Evolutionary conservation across 2,113 vertebrate genomes (phyloP).

Genomic region (Pandion haliaetus): DNA sequence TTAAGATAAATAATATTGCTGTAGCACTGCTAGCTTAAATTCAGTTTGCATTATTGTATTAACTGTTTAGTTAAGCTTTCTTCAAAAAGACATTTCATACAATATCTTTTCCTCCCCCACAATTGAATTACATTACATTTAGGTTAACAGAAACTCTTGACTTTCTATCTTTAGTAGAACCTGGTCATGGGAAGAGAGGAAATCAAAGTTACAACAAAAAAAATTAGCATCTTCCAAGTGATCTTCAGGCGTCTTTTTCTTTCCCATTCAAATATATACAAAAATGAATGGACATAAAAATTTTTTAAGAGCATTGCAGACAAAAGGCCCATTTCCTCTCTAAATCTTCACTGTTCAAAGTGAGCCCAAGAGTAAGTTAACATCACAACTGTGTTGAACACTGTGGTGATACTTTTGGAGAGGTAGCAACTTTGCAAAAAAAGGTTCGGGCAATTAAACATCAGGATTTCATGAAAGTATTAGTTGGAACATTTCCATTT

Average conservation of each 20-base stretch:
- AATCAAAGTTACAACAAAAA: neutral
- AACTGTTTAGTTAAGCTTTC: neutral
- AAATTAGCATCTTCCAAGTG: neutral
- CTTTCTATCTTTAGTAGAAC: slow-evolving; percentile 1
- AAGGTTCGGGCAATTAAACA: neutral
- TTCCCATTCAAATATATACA: neutral
- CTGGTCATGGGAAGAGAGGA: neutral
- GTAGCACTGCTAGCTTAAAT: neutral
- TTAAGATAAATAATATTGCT: neutral
- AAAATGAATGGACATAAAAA: neutral
- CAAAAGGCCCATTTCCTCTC: neutral
- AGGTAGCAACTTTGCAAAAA: neutral
- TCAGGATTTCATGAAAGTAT: neutral
- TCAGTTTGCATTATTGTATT: neutral
- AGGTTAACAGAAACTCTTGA: neutral
- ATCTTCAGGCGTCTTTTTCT: neutral
- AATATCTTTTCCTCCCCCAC: neutral
- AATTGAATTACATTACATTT: neutral
- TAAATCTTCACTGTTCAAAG: neutral
- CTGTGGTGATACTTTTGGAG: neutral
- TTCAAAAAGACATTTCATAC: neutral
- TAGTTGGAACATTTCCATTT: neutral
- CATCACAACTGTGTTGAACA: neutral
- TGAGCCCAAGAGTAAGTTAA: neutral
- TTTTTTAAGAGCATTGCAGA: neutral